Percentiles rank a stretch among this genome's conserved stretches.
phyloP scores from a whole-genome alignment of 2,113 vertebrate species.

The Podilymbus podiceps region DNA sequence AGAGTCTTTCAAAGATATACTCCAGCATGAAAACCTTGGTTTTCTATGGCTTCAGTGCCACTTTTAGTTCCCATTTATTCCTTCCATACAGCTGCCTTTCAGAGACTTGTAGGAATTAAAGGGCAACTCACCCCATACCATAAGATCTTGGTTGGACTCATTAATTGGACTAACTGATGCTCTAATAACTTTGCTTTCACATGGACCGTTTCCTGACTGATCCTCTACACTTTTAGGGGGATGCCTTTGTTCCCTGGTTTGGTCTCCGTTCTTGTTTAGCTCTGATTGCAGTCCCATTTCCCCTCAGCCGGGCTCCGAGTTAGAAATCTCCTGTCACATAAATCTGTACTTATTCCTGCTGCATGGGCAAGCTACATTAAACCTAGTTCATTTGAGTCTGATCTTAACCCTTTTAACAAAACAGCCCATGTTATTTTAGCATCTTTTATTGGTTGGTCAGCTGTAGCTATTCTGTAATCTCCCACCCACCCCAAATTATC shows the following conservation, averaged over 20 bases:
- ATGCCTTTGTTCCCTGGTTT: background rate
- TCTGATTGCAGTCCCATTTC: background rate
- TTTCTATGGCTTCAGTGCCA: background rate
- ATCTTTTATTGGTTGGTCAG: background rate
- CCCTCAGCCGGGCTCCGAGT: background rate
- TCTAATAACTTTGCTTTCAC: background rate
- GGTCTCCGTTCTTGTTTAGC: background rate
- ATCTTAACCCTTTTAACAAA: background rate
- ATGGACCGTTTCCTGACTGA: background rate
- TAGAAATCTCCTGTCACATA: background rate
- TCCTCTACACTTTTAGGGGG: background rate
- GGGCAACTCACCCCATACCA: fast-evolving
- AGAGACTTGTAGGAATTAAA: background rate
- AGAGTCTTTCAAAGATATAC: background rate
- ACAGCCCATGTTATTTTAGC: background rate
- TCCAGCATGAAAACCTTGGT: background rate
- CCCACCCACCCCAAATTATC: background rate
- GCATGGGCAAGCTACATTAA: background rate
- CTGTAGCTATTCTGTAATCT: background rate
- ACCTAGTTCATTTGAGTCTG: background rate
- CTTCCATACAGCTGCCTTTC: background rate
- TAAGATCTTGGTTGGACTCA: background rate
- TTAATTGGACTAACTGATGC: background rate
- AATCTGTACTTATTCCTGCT: background rate
- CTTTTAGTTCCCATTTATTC: background rate